Percentiles rank a stretch among this genome's conserved stretches.
Conservation (phyloP, 2,888 invertebrate species). For the Balanococcus diminutus region DNA sequence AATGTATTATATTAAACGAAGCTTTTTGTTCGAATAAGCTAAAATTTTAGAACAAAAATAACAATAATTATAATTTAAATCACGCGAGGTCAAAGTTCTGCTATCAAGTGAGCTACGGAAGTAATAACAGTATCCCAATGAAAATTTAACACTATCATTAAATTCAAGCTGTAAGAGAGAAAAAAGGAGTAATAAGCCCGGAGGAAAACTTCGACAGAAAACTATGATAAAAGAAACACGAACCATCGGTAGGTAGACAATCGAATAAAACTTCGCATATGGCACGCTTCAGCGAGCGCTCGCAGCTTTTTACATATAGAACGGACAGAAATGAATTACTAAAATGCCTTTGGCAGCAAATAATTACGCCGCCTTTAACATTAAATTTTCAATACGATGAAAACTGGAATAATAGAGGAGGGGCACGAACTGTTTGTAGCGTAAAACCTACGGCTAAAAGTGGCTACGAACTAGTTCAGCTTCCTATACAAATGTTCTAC, state of each 20-base stretch:
- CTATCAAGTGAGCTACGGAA: not conserved
- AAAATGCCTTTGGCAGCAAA: constrained; percentile 3
- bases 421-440: not conserved
- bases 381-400: constrained; percentile 36
- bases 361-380: constrained; percentile 36
- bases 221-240: constrained; percentile 31
- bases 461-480: constrained; percentile 42
- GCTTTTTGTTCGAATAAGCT: not conserved
- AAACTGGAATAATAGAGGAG: constrained; percentile 12
- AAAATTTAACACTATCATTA: constrained; percentile 26
- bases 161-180: not conserved
- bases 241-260: constrained; percentile 25
- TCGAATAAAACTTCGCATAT: constrained; percentile 41
- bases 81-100: constrained; percentile 46
- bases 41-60: not conserved
- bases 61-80: constrained; percentile 1
- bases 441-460: constrained; percentile 47
- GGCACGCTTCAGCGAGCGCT: constrained; percentile 45
- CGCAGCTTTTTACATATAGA: constrained; percentile 7
- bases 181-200: not conserved
- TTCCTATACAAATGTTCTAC: not conserved
- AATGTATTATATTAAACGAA: constrained; percentile 3
- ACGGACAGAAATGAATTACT: constrained; percentile 43
- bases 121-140: constrained; percentile 34
- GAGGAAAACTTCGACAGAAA: not conserved